Percentiles rank a stretch among this genome's conserved stretches.
Evolutionary conservation across 2,797 vertebrate genomes (phyloP).

Genomic region (Siniperca scherzeri): DNA sequence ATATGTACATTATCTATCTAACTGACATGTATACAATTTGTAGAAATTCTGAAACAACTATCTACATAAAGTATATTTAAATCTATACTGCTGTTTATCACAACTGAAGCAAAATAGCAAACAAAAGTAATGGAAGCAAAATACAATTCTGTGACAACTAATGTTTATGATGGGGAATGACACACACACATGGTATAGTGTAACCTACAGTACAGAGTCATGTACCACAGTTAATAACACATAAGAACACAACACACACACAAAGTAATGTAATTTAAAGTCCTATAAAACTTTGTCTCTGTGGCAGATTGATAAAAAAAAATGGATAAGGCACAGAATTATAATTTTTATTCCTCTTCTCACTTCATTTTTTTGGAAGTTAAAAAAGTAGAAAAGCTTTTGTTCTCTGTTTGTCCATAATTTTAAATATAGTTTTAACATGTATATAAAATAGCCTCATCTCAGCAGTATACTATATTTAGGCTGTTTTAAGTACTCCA

Average conservation of each 20-base stretch:
- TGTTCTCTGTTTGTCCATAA: neutral
- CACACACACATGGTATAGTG: slow-evolving; percentile 1
- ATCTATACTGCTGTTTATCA: neutral
- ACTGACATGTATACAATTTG: neutral
- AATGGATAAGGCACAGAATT: neutral
- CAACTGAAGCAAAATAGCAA: neutral
- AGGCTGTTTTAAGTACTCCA: neutral
- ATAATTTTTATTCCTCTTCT: neutral
- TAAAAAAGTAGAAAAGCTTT: neutral
- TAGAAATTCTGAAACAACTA: neutral
- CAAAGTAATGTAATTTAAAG: neutral
- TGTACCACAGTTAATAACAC: neutral
- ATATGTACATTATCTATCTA: neutral
- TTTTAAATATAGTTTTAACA: neutral
- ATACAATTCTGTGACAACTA: neutral
- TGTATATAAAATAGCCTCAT: neutral
- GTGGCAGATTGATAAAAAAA: neutral
- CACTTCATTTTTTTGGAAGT: neutral
- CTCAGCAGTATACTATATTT: neutral
- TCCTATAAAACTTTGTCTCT: neutral
- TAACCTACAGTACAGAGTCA: neutral
- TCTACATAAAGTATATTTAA: neutral
- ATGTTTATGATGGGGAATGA: neutral
- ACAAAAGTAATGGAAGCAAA: neutral
- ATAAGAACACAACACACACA: slow-evolving; percentile 24